A percentile compares a stretch with the other conserved stretches of the same genome.
phyloP scores from a whole-genome alignment of 64 coral and sea anemone species.

The Actinia equina region DNA sequence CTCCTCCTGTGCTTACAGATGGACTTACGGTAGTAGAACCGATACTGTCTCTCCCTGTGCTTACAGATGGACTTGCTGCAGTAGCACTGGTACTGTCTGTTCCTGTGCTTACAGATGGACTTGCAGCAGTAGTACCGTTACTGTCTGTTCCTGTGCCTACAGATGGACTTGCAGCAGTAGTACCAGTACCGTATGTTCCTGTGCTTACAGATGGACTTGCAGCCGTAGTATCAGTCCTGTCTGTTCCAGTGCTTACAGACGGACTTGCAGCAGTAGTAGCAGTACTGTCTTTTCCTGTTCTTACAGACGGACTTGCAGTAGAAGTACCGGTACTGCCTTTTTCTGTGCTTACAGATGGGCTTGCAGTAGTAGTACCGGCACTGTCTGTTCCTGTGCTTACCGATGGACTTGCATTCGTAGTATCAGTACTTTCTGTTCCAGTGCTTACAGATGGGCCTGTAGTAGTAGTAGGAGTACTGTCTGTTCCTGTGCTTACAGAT shows the following conservation, averaged over 20 bases:
- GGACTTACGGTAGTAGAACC: neutral
- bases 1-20: neutral
- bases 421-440: neutral
- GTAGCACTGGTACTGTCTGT: neutral
- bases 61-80: neutral
- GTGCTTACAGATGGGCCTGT: neutral
- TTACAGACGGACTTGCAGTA: neutral
- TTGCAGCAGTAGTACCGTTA: neutral
- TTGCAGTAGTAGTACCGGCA: neutral
- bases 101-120: neutral
- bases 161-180: neutral
- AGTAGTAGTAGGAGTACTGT: neutral
- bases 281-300: neutral
- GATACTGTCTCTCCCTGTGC: neutral
- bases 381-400: neutral
- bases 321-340: neutral
- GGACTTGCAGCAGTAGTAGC: neutral
- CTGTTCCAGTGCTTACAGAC: neutral
- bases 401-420: neutral
- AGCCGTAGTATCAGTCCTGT: neutral
- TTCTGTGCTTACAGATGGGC: neutral
- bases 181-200: neutral
- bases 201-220: neutral
- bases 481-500: neutral
- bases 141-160: neutral